Percentiles rank a stretch among this genome's conserved stretches.
Conservation (phyloP, 2,797 vertebrate species). For the Dendrocincla fuliginosa region DNA sequence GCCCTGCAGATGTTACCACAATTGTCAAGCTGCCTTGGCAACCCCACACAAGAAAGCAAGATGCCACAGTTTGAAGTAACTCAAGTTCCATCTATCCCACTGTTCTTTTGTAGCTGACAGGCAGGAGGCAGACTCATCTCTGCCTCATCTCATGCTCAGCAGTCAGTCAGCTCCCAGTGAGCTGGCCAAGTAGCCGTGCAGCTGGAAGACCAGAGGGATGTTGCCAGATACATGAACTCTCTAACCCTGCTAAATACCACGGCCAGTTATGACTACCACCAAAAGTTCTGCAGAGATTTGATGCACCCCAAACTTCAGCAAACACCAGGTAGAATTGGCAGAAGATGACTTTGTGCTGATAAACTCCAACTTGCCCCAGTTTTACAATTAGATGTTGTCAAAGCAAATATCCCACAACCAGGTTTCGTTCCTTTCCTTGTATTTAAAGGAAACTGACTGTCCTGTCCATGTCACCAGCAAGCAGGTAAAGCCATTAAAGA, state of each 20-base stretch:
- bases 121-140: not conserved
- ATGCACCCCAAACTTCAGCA: not conserved
- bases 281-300: not conserved
- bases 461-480: accelerated
- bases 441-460: too few species aligned
- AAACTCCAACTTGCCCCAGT: not conserved
- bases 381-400: not conserved
- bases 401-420: not conserved
- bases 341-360: not conserved
- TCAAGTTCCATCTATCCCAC: not conserved
- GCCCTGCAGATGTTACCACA: not conserved
- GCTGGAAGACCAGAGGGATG: not conserved
- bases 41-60: not conserved
- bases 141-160: not conserved
- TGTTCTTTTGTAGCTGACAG: not conserved
- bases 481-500: not conserved
- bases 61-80: not conserved
- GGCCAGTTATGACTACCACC: accelerated
- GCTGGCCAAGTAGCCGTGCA: not conserved
- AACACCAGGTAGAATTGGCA: not conserved
- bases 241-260: not conserved
- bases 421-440: not conserved
- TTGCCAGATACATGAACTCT: not conserved
- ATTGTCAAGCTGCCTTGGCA: not conserved
- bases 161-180: not conserved